Evolutionary conservation across 2,888 invertebrate species (phyloP).

Genomic region (Pachydiplax longipennis): DNA sequence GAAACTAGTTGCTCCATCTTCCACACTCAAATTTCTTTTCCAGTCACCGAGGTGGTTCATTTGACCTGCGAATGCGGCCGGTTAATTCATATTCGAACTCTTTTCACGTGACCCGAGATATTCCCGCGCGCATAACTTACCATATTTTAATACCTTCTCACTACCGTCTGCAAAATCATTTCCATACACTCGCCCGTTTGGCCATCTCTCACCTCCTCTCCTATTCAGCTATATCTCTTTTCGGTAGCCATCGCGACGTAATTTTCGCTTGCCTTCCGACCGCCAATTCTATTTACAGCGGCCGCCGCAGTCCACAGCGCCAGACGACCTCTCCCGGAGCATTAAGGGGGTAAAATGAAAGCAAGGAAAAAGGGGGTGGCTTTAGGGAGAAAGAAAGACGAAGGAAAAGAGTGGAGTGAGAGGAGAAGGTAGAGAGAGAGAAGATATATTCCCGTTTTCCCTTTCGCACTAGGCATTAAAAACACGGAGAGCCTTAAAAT

Average conservation of each 20-base stretch:
- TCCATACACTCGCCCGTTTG: not conserved
- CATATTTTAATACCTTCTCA: not conserved
- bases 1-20: too few relatives aligned
- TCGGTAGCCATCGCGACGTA: not conserved
- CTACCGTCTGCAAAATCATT: not conserved
- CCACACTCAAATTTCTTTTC: too few relatives aligned
- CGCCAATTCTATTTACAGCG: conserved; percentile 28
- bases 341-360: not conserved
- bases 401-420: not conserved
- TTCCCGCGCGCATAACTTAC: not conserved
- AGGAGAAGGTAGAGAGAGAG: not conserved
- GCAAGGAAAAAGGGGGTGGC: not conserved
- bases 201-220: not conserved
- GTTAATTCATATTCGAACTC: not conserved
- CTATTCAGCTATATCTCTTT: not conserved
- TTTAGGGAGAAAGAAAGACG: not conserved
- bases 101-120: not conserved
- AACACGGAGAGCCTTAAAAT: conserved; percentile 35
- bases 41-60: too few relatives aligned
- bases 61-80: too few relatives aligned
- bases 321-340: not conserved
- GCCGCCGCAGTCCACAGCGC: not conserved
- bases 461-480: conserved; percentile 38
- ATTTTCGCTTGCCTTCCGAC: not conserved
- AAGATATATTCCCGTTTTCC: conserved; percentile 34